Conservation (phyloP, 2,888 invertebrate species). For the Hyppa rectilinea region DNA sequence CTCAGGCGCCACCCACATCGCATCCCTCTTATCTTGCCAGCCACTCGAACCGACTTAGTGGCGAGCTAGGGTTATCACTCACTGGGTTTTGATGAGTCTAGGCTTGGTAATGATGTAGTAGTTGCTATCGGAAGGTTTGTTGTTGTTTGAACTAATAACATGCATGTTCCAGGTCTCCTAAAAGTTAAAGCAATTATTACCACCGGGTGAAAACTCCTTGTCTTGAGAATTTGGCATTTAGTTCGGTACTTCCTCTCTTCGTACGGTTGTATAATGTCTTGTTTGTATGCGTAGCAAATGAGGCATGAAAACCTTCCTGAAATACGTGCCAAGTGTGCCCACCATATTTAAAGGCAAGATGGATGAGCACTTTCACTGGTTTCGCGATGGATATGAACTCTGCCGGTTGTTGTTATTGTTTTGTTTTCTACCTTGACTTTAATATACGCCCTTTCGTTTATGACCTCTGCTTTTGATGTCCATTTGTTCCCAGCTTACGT, state of each 20-base stretch:
- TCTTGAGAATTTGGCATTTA: not conserved
- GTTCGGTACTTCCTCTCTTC: slow-evolving; percentile 4
- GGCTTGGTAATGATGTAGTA: not conserved
- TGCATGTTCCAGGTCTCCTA: not conserved
- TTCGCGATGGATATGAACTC: not conserved
- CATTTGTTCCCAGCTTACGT: not conserved
- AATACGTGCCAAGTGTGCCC: slow-evolving; percentile 22
- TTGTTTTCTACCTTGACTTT: not conserved
- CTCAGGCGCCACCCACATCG: slow-evolving; percentile 74
- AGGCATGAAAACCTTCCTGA: slow-evolving; percentile 20
- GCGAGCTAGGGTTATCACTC: slow-evolving; percentile 54
- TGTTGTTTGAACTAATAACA: too few species aligned
- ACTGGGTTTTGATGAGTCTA: not conserved
- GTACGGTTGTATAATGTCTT: not conserved
- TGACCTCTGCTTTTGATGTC: not conserved
- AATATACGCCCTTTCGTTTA: not conserved
- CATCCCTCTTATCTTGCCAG: slow-evolving; percentile 69
- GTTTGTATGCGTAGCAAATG: slow-evolving; percentile 3
- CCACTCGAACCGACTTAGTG: slow-evolving; percentile 55
- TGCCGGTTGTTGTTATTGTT: not conserved
- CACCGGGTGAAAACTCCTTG: not conserved
- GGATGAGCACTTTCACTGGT: slow-evolving; percentile 27
- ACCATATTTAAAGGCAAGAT: slow-evolving; percentile 10
- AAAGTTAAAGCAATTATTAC: not conserved
- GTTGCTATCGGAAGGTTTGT: slow-evolving; percentile 12